Evolutionary conservation across 2,113 vertebrate species (phyloP), one percentile per base, ranked within the genome.

Genomic region (Chiloscyllium plagiosum): DNA sequence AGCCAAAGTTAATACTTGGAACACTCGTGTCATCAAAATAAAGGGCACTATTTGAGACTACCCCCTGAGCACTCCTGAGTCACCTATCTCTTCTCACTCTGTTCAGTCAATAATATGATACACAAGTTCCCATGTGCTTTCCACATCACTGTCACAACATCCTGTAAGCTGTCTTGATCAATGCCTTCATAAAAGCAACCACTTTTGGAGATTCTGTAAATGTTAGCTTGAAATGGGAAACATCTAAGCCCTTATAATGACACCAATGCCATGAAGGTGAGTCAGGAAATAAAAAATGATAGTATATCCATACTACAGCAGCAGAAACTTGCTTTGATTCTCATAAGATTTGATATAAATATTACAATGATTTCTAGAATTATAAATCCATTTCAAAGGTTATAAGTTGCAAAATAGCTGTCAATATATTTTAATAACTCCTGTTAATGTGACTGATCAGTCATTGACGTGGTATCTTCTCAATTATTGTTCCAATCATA

Each of bases 91-190:
- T 90, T 33, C 87, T 72, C 42, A 47, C 6, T 72, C 94, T 72
- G 22, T 72, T 47, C 94, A 13, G 68, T 52, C 47, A 72, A 72
- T 95, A 72, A 95, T 72, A 42, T 47, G 24, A 72, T 56, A 52
- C 70, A 29, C 24, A 95, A 50, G 5, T 95, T 95, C 68, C 94
- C 22, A 50, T 95, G 94, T 50, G 20, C 33, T 95, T 95, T 50
- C 68, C 22, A 95, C 42, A 95, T 95, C 94, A 72, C 68, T 50
- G 94, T 95, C 94, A 50, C 47, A 66, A 94, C 37, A 42, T 72
- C 4, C 68, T 50, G 94, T 37, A 95, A 72, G 24, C 20, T 72
- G 4, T 56, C 33, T 61, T 90, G 50, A 90, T 56, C 87, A 90
- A 90, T 61, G 87, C 61, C 87, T 90, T 90, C 42, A 50, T 95